Percentiles rank a stretch among this genome's conserved stretches.
These are phyloP conservation scores for Channallabes apus DNA, from an alignment of 2,797 vertebrate species.

Conservation along the genomic window DNA sequence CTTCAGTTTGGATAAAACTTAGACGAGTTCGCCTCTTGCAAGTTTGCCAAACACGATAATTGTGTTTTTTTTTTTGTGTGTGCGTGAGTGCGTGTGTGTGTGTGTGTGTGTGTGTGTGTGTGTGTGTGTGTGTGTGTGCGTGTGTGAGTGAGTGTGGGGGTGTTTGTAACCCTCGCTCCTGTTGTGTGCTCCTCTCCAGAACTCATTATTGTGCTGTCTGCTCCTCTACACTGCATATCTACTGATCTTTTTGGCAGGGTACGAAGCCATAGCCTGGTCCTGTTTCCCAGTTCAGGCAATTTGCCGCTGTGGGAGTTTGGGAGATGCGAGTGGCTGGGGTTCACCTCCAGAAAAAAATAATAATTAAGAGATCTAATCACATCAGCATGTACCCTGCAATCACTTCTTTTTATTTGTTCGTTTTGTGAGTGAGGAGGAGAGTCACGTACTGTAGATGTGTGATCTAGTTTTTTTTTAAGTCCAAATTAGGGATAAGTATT, in stretches of 20 bases:
- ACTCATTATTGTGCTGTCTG: conserved; percentile 47
- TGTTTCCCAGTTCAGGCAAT: conserved; percentile 61
- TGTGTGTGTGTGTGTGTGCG: conserved; percentile 1
- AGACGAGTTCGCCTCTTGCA: conserved; percentile 32
- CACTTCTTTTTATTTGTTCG: conserved; percentile 49
- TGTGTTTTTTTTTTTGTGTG: conserved; percentile 2
- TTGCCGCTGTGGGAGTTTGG: conserved; percentile 60
- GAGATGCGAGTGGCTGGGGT: conserved; percentile 61
- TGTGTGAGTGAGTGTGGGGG: conserved; percentile 8
- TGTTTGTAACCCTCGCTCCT: conserved; percentile 14
- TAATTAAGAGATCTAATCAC: conserved; percentile 65
- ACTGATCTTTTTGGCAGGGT: conserved; percentile 59
- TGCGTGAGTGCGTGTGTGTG: too few relatives aligned
- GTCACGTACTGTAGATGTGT: not conserved
- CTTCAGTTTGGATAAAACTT: conserved; percentile 34
- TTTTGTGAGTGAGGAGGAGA: not conserved
- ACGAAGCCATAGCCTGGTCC: conserved; percentile 60
- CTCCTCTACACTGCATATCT: conserved; percentile 45
- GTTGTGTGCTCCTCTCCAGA: conserved; percentile 39
- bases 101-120: not conserved
- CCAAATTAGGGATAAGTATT: not conserved
- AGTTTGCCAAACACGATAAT: conserved; percentile 40
- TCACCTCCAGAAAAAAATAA: conserved; percentile 52
- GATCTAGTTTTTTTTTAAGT: not conserved
- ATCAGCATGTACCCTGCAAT: conserved; percentile 65